Evolutionary conservation across 2,888 invertebrate species (phyloP).

Genomic region (Ormyrus labotus): DNA sequence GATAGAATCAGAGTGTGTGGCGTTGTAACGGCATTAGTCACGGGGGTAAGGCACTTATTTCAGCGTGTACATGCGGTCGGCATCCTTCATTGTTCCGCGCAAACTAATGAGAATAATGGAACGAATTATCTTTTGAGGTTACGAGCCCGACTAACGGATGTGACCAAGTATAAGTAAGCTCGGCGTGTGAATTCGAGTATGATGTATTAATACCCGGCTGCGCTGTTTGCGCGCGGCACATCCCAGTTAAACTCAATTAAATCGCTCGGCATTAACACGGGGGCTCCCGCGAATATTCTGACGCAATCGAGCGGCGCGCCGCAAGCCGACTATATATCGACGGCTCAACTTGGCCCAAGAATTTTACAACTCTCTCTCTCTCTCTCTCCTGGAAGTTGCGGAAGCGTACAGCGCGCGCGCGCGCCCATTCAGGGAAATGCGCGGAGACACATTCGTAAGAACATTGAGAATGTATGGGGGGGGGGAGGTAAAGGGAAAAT

Average conservation of each 20-base stretch:
- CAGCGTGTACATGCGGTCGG: constrained; percentile 31
- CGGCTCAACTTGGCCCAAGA: too few species aligned
- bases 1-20: neutral
- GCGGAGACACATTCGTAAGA: too few species aligned
- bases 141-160: constrained; percentile 31
- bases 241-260: constrained; percentile 37
- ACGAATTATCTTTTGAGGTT: constrained; percentile 42
- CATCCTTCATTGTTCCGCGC: constrained; percentile 40
- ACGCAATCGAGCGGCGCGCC: too few species aligned
- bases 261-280: constrained; percentile 23
- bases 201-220: constrained; percentile 3
- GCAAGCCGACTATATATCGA: too few species aligned
- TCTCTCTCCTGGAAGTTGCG: too few species aligned
- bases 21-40: neutral
- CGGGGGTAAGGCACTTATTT: constrained; percentile 32
- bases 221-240: neutral
- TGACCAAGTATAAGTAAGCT: constrained; percentile 14
- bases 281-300: too few species aligned
- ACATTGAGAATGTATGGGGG: too few species aligned
- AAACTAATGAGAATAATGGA: constrained; percentile 43
- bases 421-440: too few species aligned
- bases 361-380: too few species aligned
- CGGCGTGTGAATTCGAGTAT: constrained; percentile 14
- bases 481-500: too few species aligned
- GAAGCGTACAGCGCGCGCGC: too few species aligned